phyloP scores from a whole-genome alignment of 2,113 vertebrate genomes.

The Ciconia stormi region DNA sequence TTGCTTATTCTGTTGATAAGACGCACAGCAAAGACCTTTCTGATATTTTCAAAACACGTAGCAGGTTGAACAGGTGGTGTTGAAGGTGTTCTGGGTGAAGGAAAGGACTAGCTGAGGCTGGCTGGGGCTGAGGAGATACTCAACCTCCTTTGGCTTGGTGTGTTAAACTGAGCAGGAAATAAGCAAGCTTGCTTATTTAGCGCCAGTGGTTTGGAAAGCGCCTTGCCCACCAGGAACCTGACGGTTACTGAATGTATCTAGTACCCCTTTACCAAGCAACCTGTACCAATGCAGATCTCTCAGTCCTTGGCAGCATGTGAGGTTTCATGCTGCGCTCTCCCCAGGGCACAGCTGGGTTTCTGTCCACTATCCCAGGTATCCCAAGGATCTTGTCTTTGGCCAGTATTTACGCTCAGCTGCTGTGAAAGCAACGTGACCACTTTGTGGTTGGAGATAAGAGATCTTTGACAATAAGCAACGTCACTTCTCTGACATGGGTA shows the following conservation, averaged over 20 bases:
- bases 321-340: not conserved
- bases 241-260: not conserved
- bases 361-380: not conserved
- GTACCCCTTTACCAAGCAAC: not conserved
- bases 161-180: not conserved
- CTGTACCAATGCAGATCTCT: fast-evolving
- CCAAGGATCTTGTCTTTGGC: not conserved
- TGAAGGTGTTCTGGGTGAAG: constrained; percentile 31
- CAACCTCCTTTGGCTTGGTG: not conserved
- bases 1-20: constrained; percentile 36
- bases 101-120: not conserved
- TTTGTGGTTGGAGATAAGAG: not conserved
- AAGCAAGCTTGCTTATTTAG: not conserved
- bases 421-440: not conserved
- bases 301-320: not conserved
- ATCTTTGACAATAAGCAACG: not conserved
- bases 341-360: not conserved
- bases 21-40: constrained; percentile 45
- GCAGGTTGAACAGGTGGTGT: constrained; percentile 30
- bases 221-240: not conserved
- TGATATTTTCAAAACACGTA: constrained; percentile 67
- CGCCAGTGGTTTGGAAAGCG: not conserved
- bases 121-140: not conserved
- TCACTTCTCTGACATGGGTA: not conserved
- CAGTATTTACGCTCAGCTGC: not conserved